Evolutionary conservation across 2,888 invertebrate genomes (phyloP).

Genomic region (Hyalella azteca): DNA sequence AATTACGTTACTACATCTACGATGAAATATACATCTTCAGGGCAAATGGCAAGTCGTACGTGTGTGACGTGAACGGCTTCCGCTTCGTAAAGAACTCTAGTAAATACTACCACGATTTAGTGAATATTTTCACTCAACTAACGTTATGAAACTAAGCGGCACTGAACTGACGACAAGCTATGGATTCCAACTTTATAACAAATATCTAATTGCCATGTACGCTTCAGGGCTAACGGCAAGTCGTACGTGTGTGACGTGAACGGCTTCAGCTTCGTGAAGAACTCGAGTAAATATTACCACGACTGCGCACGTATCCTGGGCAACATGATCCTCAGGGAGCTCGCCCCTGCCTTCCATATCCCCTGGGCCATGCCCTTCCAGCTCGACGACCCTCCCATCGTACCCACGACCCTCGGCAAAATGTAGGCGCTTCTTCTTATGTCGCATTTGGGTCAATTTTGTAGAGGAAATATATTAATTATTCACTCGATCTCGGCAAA

Average conservation of each 20-base stretch:
- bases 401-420: slow-evolving; percentile 98
- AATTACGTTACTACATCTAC: no score
- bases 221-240: slow-evolving; percentile 89
- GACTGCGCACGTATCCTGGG: slow-evolving; percentile 98
- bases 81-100: slow-evolving; percentile 99
- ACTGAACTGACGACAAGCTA: no score
- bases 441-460: no score
- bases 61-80: slow-evolving; percentile 99
- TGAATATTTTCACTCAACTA: slow-evolving; percentile 94
- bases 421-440: slow-evolving; percentile 75
- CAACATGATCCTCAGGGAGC: slow-evolving; percentile 93
- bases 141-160: no score
- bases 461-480: no score
- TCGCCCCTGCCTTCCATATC: slow-evolving; percentile 94
- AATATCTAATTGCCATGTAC: background rate
- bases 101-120: slow-evolving; percentile 99
- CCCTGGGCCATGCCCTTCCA: slow-evolving; percentile 98
- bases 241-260: slow-evolving; percentile 99
- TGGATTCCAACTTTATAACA: no score
- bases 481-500: no score
- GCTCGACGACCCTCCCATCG: slow-evolving; percentile 96
- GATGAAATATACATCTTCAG: no score
- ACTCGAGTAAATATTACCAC: slow-evolving; percentile 99
- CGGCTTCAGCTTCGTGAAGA: slow-evolving; percentile 99
- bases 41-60: slow-evolving; percentile 98